Evolutionary conservation across 2,797 vertebrate species (phyloP), one percentile per base, ranked within the genome.

Genomic region (Pseudotriccus pelzelni): DNA sequence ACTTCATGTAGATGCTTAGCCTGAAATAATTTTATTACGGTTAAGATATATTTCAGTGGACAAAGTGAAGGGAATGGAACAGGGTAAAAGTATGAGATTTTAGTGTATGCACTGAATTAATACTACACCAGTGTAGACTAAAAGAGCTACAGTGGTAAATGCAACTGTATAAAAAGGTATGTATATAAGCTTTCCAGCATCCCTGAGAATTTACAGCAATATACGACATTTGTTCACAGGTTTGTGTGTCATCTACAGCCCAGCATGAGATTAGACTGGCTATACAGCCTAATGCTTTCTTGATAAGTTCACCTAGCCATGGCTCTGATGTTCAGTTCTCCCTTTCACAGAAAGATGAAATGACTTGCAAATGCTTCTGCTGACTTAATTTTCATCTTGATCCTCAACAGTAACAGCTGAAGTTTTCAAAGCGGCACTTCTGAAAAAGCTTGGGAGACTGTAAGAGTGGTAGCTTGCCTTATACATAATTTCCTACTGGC

Each of bases 1-100:
- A 67, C 46, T 95, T 96, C 77, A 95, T 55, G 55, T 74, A 77
- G 88, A 82, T 21, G 59, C 34, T 84, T 85, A 78, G 13, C 60
- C 59, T 4, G 32, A 44, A 84, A 70, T 9, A 3, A 53, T 66
- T 93, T 88, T 80, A 28, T 63, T 90, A 43, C 12, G 19, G 22
- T 68, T 70, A 67, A 79, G 64, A 79, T 39, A 37, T 30, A 36
- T 32, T 82, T 60, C 66, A 74, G 39, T 43, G 37, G 14, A 67
- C 1, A 3, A 93, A 75, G 58, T 5, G 4, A 3, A 82, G 32
- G 15, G 8, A 59, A 88, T 2, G 6, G 24, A 64, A 77, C 30
- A 34, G 14, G 10, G 11, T 7, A 47, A 60, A 68, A 52, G 21
- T 50, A 41, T 11, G 24, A 76, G 39, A 2, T 87, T 87, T 83